Evolutionary conservation across 1,140 invertebrate genomes (phyloP).

Genomic region (Caenorhabditis tropicalis): DNA sequence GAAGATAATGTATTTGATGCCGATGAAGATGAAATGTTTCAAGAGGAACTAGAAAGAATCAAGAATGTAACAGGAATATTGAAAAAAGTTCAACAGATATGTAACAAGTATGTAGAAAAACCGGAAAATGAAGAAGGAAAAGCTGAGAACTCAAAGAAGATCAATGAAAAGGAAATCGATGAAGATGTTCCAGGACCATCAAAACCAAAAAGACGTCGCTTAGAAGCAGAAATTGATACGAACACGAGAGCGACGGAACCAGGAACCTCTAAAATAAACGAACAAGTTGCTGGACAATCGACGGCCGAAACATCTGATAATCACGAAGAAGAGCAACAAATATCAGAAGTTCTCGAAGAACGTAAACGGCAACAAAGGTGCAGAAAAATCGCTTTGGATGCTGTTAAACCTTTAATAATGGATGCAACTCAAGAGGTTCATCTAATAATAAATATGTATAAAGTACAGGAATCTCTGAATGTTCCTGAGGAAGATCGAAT

Average conservation of each 20-base stretch:
- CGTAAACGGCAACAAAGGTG: not conserved
- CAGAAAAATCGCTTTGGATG: not conserved
- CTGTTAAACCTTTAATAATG: not conserved
- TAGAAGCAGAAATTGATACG: not conserved
- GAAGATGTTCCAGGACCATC: not conserved
- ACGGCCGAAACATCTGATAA: not conserved
- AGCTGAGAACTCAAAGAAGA: not conserved
- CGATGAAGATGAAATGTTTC: not conserved
- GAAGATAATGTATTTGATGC: not conserved
- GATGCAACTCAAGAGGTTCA: constrained; percentile 14
- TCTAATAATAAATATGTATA: not conserved
- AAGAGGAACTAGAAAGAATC: not conserved
- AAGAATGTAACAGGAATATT: not conserved
- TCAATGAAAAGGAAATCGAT: not conserved
- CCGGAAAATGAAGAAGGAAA: not conserved
- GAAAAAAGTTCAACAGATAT: not conserved
- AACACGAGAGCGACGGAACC: not conserved
- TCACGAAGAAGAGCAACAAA: not conserved
- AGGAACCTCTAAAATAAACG: not conserved
- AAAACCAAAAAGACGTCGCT: not conserved
- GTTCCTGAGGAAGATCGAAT: not conserved
- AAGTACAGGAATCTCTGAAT: not conserved
- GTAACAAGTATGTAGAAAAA: not conserved
- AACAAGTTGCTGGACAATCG: not conserved
- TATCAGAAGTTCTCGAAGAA: no score